These are phyloP conservation scores for Molorchus minor DNA, from an alignment of 2,888 invertebrate species.

Conservation along the genomic window DNA sequence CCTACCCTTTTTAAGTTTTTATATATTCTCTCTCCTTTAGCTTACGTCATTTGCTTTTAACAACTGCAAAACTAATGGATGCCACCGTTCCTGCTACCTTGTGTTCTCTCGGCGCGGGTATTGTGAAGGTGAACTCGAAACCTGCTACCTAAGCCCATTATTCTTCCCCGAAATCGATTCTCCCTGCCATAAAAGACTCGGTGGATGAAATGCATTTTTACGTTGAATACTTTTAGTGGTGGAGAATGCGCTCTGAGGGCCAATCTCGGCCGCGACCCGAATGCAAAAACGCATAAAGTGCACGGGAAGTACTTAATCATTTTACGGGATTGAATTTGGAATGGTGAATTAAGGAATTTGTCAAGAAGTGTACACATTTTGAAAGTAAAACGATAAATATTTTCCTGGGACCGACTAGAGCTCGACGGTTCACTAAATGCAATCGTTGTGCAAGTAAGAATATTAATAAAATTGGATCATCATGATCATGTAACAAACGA, in stretches of 20 bases:
- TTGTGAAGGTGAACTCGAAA: slow-evolving; percentile 55
- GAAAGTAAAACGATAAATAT: no score
- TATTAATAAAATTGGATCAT: no score
- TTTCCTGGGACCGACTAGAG: no score
- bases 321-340: not conserved
- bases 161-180: slow-evolving; percentile 56
- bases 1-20: slow-evolving; percentile 57
- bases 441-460: no score
- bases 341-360: no score
- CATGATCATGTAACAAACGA: no score
- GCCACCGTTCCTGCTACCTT: slow-evolving; percentile 56
- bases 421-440: no score
- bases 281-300: not conserved
- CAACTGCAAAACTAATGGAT: slow-evolving; percentile 61
- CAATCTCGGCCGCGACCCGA: not conserved
- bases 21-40: slow-evolving; percentile 50
- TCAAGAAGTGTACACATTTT: no score
- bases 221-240: slow-evolving; percentile 28
- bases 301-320: not conserved
- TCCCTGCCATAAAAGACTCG: slow-evolving; percentile 48
- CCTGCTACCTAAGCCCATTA: slow-evolving; percentile 57
- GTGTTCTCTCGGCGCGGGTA: slow-evolving; percentile 49
- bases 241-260: slow-evolving; percentile 8
- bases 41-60: slow-evolving; percentile 61
- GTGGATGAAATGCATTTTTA: slow-evolving; percentile 52